Percentiles rank a stretch among this genome's conserved stretches.
phyloP scores from a whole-genome alignment of 2,113 vertebrate genomes.

The Phodopus roborovskii region DNA sequence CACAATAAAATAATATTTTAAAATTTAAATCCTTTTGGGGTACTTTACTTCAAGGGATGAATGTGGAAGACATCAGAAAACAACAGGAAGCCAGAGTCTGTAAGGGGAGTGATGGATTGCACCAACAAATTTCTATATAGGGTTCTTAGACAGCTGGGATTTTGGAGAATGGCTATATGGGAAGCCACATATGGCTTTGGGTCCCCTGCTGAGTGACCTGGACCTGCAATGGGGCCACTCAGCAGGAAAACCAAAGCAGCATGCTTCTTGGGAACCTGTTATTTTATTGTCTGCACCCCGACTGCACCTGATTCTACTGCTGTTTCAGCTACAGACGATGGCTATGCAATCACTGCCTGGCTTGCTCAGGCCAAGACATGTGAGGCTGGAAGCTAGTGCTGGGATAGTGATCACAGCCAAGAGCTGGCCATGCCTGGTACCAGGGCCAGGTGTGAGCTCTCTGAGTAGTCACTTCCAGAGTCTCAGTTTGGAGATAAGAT shows the following conservation, averaged over 20 bases:
- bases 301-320: neutral
- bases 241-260: neutral
- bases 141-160: neutral
- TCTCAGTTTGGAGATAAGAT: neutral
- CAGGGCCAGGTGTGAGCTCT: neutral
- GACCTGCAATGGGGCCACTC: neutral
- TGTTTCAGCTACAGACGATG: neutral
- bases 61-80: neutral
- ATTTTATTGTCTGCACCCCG: neutral
- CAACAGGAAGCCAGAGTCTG: neutral
- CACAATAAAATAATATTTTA: neutral
- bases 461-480: neutral
- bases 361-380: neutral
- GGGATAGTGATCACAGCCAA: neutral
- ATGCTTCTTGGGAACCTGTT: neutral
- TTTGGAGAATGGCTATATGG: neutral
- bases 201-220: neutral
- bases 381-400: neutral
- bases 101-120: too few relatives aligned
- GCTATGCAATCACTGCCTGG: neutral
- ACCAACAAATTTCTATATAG: neutral
- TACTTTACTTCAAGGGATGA: neutral
- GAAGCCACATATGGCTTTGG: accelerated
- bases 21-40: neutral
- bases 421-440: neutral